Evolutionary conservation across 2,797 vertebrate genomes (phyloP), one percentile per base, ranked within the genome.

Genomic region (Poeciliopsis infans): DNA sequence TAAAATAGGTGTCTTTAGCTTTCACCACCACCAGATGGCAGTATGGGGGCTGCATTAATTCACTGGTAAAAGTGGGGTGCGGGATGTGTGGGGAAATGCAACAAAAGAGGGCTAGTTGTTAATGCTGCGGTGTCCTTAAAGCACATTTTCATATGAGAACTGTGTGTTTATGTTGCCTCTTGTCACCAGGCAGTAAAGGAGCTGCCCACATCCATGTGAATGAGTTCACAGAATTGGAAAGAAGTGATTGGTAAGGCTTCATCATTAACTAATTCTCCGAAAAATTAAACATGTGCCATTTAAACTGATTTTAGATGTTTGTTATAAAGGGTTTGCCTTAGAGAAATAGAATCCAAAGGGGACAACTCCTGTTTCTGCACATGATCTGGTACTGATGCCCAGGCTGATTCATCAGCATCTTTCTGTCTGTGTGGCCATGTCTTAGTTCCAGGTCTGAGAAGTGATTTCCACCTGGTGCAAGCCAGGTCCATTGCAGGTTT

Each of bases 111-210:
- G 20, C 39, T 75, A 81, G 3, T 74, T 86, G 47, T 75, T 46
- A 79, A 76, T 85, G 69, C 85, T 82, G 79, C 72, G 77, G 82
- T 86, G 70, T 82, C 73, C 36, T 82, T 79, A 68, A 81, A 75
- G 41, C 75, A 85, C 76, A 80, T 74, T 92, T 85, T 91, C 85
- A 92, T 77, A 18, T 85, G 83, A 83, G 90, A 91, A 87, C 78
- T 95, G 91, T 97, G 90, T 97, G 95, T 97, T 97, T 97, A 97
- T 96, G 96, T 97, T 97, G 96, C 96, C 97, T 98, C 89, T 98
- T 97, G 95, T 96, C 95, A 98, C 96, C 96, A 97, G 97, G 97
- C 96, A 97, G 97, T 97, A 97, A 96, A 96, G 96, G 96, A 97
- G 96, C 96, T 90, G 95, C 96, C 95, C 95, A 64, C 96, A 95